Evolutionary conservation across 23 tunicate species (phyloP).

Genomic region (Phallusia fumigata): DNA sequence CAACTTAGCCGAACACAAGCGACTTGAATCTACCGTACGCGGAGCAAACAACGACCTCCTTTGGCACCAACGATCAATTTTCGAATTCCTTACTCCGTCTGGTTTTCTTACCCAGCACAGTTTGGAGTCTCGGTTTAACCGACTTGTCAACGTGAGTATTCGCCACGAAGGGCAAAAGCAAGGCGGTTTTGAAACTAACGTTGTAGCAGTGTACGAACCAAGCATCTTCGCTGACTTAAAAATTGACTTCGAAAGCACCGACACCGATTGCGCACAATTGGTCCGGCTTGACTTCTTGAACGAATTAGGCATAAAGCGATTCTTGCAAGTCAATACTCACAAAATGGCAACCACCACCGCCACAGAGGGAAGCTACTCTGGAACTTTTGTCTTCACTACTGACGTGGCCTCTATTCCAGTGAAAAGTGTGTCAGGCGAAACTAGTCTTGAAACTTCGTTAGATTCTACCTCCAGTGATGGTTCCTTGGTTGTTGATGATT

Average conservation of each 20-base stretch:
- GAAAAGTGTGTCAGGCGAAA: background rate
- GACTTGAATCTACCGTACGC: slow-evolving; percentile 14
- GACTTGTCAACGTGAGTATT: slow-evolving; percentile 15
- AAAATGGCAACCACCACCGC: background rate
- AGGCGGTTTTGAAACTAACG: slow-evolving; percentile 25
- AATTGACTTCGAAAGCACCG: slow-evolving; percentile 16
- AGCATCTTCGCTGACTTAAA: background rate
- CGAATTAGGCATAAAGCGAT: slow-evolving; percentile 8
- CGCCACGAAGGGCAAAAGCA: slow-evolving; percentile 27
- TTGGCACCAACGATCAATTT: background rate
- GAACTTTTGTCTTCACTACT: slow-evolving; percentile 1
- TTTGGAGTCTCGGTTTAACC: slow-evolving; percentile 31
- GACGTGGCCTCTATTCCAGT: slow-evolving; percentile 14
- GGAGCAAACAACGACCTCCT: slow-evolving; percentile 15
- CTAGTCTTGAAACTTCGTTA: background rate
- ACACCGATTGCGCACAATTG: background rate
- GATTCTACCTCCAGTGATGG: background rate
- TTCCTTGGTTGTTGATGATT: background rate
- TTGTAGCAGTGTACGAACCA: slow-evolving; percentile 9
- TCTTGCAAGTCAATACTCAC: background rate
- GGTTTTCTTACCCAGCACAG: slow-evolving; percentile 32
- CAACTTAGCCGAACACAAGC: slow-evolving; percentile 31
- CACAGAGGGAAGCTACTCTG: background rate
- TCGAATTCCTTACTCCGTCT: background rate
- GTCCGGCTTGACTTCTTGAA: slow-evolving; percentile 1